A percentile compares a stretch with the other conserved stretches of the same genome.
phyloP scores from a whole-genome alignment of 1,140 invertebrate species.

The Samia ricini region DNA sequence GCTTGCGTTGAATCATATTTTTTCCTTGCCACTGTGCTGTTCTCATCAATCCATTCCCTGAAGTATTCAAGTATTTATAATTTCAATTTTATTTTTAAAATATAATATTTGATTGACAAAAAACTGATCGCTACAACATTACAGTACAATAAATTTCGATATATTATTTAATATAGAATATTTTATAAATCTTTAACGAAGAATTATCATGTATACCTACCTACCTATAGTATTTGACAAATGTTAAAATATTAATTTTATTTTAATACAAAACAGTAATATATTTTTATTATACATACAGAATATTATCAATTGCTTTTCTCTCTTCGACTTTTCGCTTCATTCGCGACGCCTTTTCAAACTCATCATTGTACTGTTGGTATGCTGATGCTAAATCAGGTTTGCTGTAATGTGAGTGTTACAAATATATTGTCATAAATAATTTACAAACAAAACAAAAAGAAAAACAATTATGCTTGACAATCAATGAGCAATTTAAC shows the following conservation, averaged over 20 bases:
- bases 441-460: too few species aligned
- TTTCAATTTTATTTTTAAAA: neutral
- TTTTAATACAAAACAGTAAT: neutral
- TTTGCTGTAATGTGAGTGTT: constrained; percentile 34
- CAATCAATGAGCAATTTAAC: too few species aligned
- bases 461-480: constrained; percentile 4
- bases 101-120: too few species aligned
- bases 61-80: constrained; percentile 19
- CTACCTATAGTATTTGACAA: too few species aligned
- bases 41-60: constrained; percentile 64
- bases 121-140: constrained; percentile 7
- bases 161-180: neutral
- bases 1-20: constrained; percentile 63
- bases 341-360: constrained; percentile 56
- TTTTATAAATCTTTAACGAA: neutral
- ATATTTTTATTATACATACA: constrained; percentile 41
- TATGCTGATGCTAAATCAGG: constrained; percentile 53
- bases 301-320: constrained; percentile 52
- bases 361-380: constrained; percentile 55
- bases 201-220: too few species aligned
- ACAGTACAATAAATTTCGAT: neutral
- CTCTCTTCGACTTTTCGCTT: constrained; percentile 64
- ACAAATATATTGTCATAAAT: neutral
- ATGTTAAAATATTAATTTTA: too few species aligned
- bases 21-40: constrained; percentile 51